Conservation (phyloP, 35 echinoderm and acorn worm genomes). For the Nesometra sesokonis region DNA sequence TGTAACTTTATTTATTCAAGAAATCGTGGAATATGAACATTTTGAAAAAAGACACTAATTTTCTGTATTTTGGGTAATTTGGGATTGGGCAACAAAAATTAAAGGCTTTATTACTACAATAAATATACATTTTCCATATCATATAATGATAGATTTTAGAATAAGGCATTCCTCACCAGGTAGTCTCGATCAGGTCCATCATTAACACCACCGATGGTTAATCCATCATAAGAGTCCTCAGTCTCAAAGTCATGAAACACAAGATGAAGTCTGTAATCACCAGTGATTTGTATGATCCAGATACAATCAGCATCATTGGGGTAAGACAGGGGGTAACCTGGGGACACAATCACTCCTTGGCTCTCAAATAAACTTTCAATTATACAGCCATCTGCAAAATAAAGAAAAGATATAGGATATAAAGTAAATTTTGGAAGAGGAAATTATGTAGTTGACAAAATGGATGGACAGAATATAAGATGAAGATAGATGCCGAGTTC, state of each 20-base stretch:
- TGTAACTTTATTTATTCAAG: no score
- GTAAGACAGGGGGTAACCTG: slow-evolving; percentile 45
- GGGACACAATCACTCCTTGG: slow-evolving; percentile 53
- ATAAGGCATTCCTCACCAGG: neutral
- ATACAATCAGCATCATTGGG: slow-evolving; percentile 74
- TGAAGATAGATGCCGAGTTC: no score
- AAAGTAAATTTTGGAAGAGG: no score
- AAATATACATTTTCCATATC: no score
- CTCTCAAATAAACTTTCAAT: slow-evolving; percentile 48
- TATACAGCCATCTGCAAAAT: slow-evolving; percentile 38
- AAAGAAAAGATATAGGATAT: neutral
- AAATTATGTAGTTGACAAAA: no score
- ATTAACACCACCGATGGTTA: slow-evolving; percentile 58
- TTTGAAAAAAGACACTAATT: no score
- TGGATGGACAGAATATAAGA: no score
- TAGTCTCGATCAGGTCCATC: slow-evolving; percentile 11
- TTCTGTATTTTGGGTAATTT: no score
- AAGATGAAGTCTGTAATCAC: slow-evolving; percentile 48
- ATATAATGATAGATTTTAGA: no score
- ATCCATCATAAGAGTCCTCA: slow-evolving; percentile 46
- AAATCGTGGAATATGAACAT: no score
- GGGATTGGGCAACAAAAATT: no score
- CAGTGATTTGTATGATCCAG: slow-evolving; percentile 84
- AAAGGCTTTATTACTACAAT: no score
- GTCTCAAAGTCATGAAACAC: slow-evolving; percentile 46